Conservation (phyloP, 2,797 vertebrate species). For the Enteromius viviparus region DNA sequence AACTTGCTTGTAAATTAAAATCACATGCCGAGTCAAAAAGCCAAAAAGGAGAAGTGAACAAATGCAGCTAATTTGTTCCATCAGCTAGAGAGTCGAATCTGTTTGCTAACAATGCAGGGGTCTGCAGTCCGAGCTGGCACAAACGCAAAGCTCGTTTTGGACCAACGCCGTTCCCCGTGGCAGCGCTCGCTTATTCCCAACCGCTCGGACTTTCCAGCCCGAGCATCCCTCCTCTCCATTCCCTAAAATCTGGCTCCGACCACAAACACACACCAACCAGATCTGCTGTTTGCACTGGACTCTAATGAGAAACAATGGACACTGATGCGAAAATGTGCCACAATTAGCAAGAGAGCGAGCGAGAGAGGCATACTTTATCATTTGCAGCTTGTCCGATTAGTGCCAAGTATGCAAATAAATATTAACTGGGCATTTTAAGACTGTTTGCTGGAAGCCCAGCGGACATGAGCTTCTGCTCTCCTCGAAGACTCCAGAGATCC, state of each 20-base stretch:
- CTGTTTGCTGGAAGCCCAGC: slow-evolving; percentile 41
- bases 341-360: slow-evolving; percentile 40
- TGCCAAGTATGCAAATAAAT: slow-evolving; percentile 59
- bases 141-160: slow-evolving; percentile 15
- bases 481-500: slow-evolving; percentile 64
- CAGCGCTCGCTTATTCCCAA: slow-evolving; percentile 14
- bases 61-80: slow-evolving; percentile 20
- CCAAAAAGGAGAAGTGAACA: slow-evolving; percentile 7
- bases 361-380: slow-evolving; percentile 41
- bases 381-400: slow-evolving; percentile 56
- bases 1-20: slow-evolving; percentile 10
- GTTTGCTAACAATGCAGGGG: slow-evolving; percentile 37
- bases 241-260: slow-evolving; percentile 16
- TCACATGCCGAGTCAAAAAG: slow-evolving; percentile 17
- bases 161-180: neutral
- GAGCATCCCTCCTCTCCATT: neutral
- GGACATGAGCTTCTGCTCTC: slow-evolving; percentile 54
- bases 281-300: slow-evolving; percentile 34
- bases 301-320: slow-evolving; percentile 55
- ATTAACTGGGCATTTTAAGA: slow-evolving; percentile 60
- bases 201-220: neutral
- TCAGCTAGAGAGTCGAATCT: slow-evolving; percentile 18
- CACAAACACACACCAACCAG: neutral
- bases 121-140: slow-evolving; percentile 15
- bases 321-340: slow-evolving; percentile 45